A percentile compares a stretch with the other conserved stretches of the same genome.
phyloP scores from a whole-genome alignment of 2,113 vertebrate species.

The Gallinago undulata region DNA sequence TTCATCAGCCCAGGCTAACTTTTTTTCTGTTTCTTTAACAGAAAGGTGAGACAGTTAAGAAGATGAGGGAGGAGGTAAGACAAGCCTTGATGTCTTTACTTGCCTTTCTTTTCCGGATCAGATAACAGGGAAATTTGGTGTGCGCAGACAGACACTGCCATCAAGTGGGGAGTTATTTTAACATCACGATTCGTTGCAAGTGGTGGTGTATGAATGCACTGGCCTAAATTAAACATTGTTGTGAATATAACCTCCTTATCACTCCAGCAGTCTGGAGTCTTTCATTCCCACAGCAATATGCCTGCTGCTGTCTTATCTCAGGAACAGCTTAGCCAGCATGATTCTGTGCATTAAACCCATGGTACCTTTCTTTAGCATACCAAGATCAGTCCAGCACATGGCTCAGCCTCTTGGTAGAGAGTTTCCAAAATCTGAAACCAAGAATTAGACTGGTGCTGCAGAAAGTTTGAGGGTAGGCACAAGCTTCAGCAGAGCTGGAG shows the following conservation, averaged over 20 bases:
- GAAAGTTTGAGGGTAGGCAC: neutral
- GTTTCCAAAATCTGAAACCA: neutral
- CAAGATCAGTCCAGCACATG: accelerated
- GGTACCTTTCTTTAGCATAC: neutral
- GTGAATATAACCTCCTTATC: neutral
- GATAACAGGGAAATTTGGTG: neutral
- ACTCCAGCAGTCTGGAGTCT: neutral
- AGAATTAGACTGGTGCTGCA: accelerated
- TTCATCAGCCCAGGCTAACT: conserved; percentile 5
- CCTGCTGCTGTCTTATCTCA: neutral
- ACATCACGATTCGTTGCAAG: neutral
- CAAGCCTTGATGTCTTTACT: conserved; percentile 47
- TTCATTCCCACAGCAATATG: neutral
- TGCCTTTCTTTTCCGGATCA: neutral
- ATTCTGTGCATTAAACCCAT: neutral
- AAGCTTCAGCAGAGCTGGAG: neutral
- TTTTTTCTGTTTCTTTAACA: conserved; percentile 69
- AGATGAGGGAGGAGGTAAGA: conserved; percentile 94
- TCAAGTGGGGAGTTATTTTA: conserved; percentile 17
- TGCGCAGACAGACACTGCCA: conserved; percentile 34
- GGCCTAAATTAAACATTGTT: neutral
- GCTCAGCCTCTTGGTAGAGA: neutral
- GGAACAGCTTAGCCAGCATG: neutral
- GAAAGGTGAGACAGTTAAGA: conserved; percentile 96
- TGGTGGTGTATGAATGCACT: neutral